A percentile compares a stretch with the other conserved stretches of the same genome.
Evolutionary conservation across 92 coral and sea anemone genomes (phyloP).

Genomic region (Virgularia gustaviana): DNA sequence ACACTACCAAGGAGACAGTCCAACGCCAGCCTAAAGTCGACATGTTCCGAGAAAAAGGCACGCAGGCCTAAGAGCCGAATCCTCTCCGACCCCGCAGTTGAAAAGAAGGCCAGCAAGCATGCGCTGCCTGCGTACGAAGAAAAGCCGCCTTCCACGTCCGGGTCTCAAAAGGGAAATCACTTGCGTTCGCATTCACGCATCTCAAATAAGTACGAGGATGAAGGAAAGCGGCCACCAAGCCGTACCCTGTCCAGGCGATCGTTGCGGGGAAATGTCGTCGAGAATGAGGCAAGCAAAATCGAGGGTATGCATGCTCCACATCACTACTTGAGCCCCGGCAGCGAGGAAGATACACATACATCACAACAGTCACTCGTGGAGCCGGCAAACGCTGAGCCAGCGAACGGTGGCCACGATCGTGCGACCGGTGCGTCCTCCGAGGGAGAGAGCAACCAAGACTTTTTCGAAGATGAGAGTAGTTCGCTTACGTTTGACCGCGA

Average conservation of each 20-base stretch:
- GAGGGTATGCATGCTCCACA: neutral
- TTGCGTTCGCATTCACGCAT: conserved; percentile 13
- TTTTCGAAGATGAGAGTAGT: conserved; percentile 27
- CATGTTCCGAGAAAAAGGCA: conserved; percentile 18
- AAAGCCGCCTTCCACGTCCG: neutral
- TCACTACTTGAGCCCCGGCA: conserved; percentile 9
- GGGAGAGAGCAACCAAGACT: neutral
- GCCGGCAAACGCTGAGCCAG: neutral
- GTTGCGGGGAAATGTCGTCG: conserved; percentile 11
- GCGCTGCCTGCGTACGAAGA: neutral
- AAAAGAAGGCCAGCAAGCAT: neutral
- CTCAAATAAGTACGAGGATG: conserved; percentile 1
- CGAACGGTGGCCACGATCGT: neutral
- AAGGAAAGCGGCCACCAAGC: neutral
- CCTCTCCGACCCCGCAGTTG: neutral
- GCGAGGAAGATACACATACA: neutral
- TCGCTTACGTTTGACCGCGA: conserved; percentile 21
- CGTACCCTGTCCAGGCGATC: conserved; percentile 6
- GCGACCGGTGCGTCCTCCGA: neutral
- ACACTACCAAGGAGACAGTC: conserved; percentile 5
- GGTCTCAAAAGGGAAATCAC: neutral
- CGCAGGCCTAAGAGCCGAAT: conserved; percentile 10
- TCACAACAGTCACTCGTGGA: neutral
- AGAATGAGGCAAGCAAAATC: neutral
- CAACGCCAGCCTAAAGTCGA: conserved; percentile 4